Evolutionary conservation across 2,888 invertebrate genomes (phyloP).

Genomic region (Tinea pellionella): DNA sequence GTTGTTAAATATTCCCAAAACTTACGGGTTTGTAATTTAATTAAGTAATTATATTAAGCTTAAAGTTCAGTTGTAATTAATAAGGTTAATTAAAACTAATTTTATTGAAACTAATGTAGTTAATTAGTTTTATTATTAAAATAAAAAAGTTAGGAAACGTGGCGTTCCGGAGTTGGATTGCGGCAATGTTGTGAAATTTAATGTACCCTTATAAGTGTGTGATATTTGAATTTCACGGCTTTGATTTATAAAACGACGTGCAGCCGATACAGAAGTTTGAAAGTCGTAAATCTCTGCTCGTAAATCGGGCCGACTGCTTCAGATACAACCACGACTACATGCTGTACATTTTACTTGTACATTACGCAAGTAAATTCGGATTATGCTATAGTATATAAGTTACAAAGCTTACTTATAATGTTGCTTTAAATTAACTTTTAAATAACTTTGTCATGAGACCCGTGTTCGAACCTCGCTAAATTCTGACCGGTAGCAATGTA

Average conservation of each 20-base stretch:
- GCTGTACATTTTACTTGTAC: neutral
- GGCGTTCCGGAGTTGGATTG: neutral
- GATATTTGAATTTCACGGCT: neutral
- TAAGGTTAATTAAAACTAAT: no score
- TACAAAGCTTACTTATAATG: neutral
- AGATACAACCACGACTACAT: neutral
- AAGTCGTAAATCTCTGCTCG: constrained; percentile 5
- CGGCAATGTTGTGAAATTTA: constrained; percentile 1
- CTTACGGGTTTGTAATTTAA: no score
- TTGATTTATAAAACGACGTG: constrained; percentile 11
- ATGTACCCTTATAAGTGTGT: constrained; percentile 1
- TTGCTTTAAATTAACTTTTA: neutral
- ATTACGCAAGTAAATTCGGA: neutral
- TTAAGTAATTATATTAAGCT: no score
- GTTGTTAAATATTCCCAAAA: no score
- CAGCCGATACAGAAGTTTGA: constrained; percentile 10
- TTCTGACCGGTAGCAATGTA: no score
- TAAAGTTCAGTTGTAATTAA: no score
- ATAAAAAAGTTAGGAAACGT: neutral
- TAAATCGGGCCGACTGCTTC: constrained; percentile 4
- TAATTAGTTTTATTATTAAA: no score
- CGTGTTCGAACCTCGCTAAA: no score
- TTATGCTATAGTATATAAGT: neutral
- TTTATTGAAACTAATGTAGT: no score
- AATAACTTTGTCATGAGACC: no score